Percentiles rank a stretch among this genome's conserved stretches.
Evolutionary conservation across 2,888 invertebrate genomes (phyloP).

Genomic region (Baronia brevicornis): DNA sequence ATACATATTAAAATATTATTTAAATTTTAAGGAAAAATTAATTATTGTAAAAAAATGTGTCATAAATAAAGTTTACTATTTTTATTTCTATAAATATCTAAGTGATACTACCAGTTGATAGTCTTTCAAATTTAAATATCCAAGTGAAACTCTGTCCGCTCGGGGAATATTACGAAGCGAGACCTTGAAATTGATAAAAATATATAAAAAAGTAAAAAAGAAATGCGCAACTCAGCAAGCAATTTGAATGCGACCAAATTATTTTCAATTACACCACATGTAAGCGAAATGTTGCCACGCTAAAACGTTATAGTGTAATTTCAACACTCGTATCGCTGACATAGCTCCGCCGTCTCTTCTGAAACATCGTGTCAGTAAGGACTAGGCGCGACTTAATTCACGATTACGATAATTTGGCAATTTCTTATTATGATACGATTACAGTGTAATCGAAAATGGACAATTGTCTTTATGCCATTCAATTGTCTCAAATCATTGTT

Average conservation of each 20-base stretch:
- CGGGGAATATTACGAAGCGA: too few species aligned
- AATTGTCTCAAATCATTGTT: slow-evolving; percentile 52
- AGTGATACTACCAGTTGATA: too few species aligned
- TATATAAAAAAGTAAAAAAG: too few species aligned
- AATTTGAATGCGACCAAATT: slow-evolving; percentile 14
- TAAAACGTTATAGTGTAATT: slow-evolving; percentile 7
- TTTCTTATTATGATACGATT: slow-evolving; percentile 44
- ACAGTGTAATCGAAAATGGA: slow-evolving; percentile 52
- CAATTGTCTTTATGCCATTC: slow-evolving; percentile 52
- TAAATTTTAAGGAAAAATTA: too few species aligned
- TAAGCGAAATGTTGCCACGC: neutral
- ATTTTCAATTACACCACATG: slow-evolving; percentile 7
- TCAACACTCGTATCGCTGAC: slow-evolving; percentile 1
- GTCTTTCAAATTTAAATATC: too few species aligned
- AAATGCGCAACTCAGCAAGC: slow-evolving; percentile 5
- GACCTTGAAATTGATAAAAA: too few species aligned
- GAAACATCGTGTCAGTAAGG: slow-evolving; percentile 53
- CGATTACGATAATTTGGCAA: slow-evolving; percentile 53
- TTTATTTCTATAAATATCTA: too few species aligned
- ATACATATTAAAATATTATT: too few species aligned
- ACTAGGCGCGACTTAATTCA: slow-evolving; percentile 35
- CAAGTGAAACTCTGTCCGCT: too few species aligned
- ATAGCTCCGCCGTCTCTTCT: slow-evolving; percentile 12
- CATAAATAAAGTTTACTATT: too few species aligned
- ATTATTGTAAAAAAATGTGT: too few species aligned